Base-by-base conservation (phyloP, 2,797 vertebrate species). In the Morelia viridis region DNA sequence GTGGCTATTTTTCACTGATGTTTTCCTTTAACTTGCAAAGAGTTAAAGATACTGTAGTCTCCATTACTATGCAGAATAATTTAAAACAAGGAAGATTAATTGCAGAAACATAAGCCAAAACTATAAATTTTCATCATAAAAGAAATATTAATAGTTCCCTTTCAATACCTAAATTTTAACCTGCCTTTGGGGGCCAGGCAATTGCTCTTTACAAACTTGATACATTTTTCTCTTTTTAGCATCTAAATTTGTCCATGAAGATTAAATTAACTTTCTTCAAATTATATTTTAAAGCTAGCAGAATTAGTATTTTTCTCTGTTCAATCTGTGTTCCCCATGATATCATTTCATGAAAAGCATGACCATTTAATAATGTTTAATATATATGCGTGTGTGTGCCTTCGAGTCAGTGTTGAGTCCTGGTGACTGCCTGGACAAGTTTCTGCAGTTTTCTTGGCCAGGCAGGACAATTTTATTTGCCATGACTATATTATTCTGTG, bases 1-100 rank as follows among this genome's bases (percentile, higher is more conserved):
- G 96, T 97, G 97, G 97, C 84, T 35, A 4, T 15, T 92, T 89
- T 94, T 64, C 87, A 84, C 86, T 68, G 35, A 89, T 5, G 57
- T 13, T 53, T 9, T 64, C 19, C 10, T 64, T 87, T 60, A 31
- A 58, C 56, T 85, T 85, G 31, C 57, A 85, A 56, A n/a, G 13
- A 58, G 15, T 58, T 86, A 60, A 58, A 35, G 15, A 35, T 60
- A 58, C 53, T 7, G 5, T 57, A 60, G 15, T 19, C 3, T 9
- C 24, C 71, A 80, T 80, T 80, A 80, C 28, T 86, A 4, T 60
- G 28, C 22, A 31, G 84, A 22, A 53, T 26, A 17, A 5, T 53
- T 65, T n/a, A 22, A 31, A 22, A 35, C 11, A 1, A 19, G 41
- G 60, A 61, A n/a, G 6, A 12, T 28, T 57, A 71, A 13, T n/a